Percentiles rank a stretch among this genome's conserved stretches.
These are phyloP conservation scores for Exephanes ischioxanthus DNA, from an alignment of 2,888 invertebrate genomes.

Conservation along the genomic window DNA sequence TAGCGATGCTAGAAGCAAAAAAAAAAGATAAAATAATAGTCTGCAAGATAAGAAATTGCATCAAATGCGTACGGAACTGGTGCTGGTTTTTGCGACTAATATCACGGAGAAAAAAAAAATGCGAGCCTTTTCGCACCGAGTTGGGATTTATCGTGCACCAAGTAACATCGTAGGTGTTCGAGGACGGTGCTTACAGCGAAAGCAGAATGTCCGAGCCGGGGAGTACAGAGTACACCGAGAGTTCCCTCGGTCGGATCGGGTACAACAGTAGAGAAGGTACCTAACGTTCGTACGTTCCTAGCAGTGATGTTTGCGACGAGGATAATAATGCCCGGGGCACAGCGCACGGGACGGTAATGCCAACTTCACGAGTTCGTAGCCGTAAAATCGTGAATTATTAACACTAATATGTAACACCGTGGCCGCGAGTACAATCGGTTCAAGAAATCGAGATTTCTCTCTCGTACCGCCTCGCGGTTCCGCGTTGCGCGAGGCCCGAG, in stretches of 20 bases:
- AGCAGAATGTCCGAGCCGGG: conserved; percentile 20
- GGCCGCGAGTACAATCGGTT: conserved; percentile 71
- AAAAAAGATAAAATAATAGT: background rate
- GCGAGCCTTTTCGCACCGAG: background rate
- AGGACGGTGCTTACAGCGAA: conserved; percentile 7
- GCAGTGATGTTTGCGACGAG: conserved; percentile 51
- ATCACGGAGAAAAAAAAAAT: background rate
- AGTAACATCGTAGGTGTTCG: conserved; percentile 54
- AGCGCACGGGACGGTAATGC: conserved; percentile 70
- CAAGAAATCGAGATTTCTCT: conserved; percentile 65
- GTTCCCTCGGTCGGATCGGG: background rate
- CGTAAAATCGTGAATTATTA: conserved; percentile 79
- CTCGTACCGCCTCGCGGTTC: background rate
- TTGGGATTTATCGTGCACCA: background rate
- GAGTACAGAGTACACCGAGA: conserved; percentile 6
- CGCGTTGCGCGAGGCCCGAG: background rate
- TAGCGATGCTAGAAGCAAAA: background rate
- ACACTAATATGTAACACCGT: conserved; percentile 77
- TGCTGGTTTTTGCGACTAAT: background rate
- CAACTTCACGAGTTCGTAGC: conserved; percentile 75
- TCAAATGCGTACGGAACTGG: background rate
- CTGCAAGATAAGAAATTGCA: too few relatives aligned
- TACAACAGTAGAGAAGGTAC: conserved; percentile 3
- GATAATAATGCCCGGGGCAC: conserved; percentile 68
- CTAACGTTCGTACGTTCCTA: conserved; percentile 24